Base-by-base conservation (phyloP, 2,797 vertebrate species). In the Enteromius afrohamiltoni region DNA sequence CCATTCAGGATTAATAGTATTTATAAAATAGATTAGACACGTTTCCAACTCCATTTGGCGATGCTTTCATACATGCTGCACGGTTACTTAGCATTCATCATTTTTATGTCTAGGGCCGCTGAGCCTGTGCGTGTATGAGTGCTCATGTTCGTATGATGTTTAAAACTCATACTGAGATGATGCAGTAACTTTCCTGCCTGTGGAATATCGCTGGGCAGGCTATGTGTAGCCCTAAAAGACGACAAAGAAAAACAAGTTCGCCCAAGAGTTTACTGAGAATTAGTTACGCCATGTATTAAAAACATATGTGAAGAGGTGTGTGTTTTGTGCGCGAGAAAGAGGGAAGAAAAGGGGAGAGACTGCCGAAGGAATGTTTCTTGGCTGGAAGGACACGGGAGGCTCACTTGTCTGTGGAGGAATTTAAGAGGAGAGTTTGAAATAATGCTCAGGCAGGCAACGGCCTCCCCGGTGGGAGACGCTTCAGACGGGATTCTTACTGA, bases 41-140 rank as follows among this genome's bases (percentile, higher is more conserved):
- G 85, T 88, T 88, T 91, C 89, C 89, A 93, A 84, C 83, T 87
- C 89, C 82, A 87, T 90, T 92, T 92, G 93, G 93, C 94, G 92
- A 87, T 74, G 83, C 88, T 85, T 85, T 88, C 73, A 84, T 90
- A 92, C 91, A 92, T 92, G 91, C 90, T 92, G 92, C 82, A 88
- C 78, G 89, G 88, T 91, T 90, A 92, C 89, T 88, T 89, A 86
- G 86, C 92, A 94, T 95, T 92, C 91, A 94, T 95, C 93, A 95
- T 93, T 91, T 94, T 93, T 91, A 93, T 93, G 93, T 88, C 84
- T 60, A 82, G 89, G 86, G 47, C 82, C 88, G 79, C 83, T 89
- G 88, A 88, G 88, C 86, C 90, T 79, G 45, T 86, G 77, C 64
- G 87, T 80, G 83, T 53, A 77, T 53, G 87, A 83, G 84, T 89